Evolutionary conservation across 2,113 vertebrate genomes (phyloP).

Genomic region (Podarcis raffonei): DNA sequence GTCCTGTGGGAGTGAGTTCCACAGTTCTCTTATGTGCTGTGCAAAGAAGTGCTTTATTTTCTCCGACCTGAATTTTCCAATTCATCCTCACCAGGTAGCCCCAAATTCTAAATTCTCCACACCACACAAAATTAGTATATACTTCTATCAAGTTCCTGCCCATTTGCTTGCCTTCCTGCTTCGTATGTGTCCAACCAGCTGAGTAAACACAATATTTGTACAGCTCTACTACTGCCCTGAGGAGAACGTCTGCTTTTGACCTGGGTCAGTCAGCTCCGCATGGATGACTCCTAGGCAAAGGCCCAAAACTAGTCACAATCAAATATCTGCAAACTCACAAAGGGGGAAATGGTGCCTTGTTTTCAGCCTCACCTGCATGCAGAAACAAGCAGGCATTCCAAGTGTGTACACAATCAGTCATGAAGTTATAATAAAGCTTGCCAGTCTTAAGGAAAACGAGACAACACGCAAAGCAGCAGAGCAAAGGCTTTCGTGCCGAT

Average conservation of each 20-base stretch:
- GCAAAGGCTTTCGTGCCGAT: fast-evolving
- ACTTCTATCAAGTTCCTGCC: too few species aligned
- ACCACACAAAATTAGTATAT: background rate
- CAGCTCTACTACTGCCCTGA: background rate
- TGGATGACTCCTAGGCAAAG: background rate
- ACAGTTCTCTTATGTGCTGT: too few species aligned
- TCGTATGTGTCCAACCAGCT: background rate
- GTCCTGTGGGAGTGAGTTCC: too few species aligned
- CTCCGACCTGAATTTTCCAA: too few species aligned
- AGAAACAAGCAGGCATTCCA: background rate
- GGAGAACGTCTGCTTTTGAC: background rate
- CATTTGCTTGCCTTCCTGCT: background rate
- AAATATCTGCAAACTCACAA: background rate
- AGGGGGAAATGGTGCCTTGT: background rate
- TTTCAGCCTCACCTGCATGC: background rate
- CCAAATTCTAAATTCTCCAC: too few species aligned
- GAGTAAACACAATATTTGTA: background rate
- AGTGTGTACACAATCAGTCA: background rate
- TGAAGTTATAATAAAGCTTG: conserved; percentile 1
- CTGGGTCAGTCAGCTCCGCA: background rate
- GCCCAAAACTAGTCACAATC: background rate
- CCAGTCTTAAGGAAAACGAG: background rate
- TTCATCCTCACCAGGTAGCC: too few species aligned
- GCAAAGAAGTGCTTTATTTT: too few species aligned
- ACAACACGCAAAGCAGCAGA: background rate